Percentiles rank a stretch among this genome's conserved stretches.
phyloP scores from a whole-genome alignment of 1,140 invertebrate species.

The Bombus ignitus region DNA sequence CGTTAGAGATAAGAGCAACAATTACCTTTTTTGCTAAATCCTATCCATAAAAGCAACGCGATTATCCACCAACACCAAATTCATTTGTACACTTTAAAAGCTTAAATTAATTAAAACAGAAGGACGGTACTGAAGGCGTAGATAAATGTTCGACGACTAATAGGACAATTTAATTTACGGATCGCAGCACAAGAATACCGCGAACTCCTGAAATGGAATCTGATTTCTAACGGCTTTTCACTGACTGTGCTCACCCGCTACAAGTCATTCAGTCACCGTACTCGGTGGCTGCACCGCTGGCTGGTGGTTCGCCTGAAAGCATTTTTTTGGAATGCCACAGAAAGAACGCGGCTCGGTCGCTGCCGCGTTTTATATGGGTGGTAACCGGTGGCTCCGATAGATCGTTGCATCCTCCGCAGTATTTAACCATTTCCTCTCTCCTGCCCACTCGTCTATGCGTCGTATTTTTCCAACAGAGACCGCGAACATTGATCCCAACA shows the following conservation, averaged over 20 bases:
- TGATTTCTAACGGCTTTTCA: slow-evolving; percentile 76
- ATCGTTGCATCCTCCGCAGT: slow-evolving; percentile 53
- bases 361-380: slow-evolving; percentile 31
- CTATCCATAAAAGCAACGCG: background rate
- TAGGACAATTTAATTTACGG: slow-evolving; percentile 50
- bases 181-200: slow-evolving; percentile 23
- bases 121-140: background rate
- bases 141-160: background rate
- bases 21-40: no score
- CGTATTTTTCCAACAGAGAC: background rate
- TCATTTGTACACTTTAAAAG: no score
- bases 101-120: no score
- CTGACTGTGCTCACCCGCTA: slow-evolving; percentile 44
- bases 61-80: no score
- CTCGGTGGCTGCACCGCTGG: slow-evolving; percentile 28
- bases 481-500: slow-evolving; percentile 9
- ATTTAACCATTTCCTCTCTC: slow-evolving; percentile 45
- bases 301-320: slow-evolving; percentile 35
- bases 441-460: slow-evolving; percentile 45
- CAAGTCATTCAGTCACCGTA: slow-evolving; percentile 44
- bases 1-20: no score
- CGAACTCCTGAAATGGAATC: slow-evolving; percentile 69
- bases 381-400: slow-evolving; percentile 23
- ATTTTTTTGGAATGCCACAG: slow-evolving; percentile 33
- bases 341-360: slow-evolving; percentile 31